Percentiles rank a stretch among this genome's conserved stretches.
Evolutionary conservation across 2,888 invertebrate genomes (phyloP).

Genomic region (Lasioglossum morio): DNA sequence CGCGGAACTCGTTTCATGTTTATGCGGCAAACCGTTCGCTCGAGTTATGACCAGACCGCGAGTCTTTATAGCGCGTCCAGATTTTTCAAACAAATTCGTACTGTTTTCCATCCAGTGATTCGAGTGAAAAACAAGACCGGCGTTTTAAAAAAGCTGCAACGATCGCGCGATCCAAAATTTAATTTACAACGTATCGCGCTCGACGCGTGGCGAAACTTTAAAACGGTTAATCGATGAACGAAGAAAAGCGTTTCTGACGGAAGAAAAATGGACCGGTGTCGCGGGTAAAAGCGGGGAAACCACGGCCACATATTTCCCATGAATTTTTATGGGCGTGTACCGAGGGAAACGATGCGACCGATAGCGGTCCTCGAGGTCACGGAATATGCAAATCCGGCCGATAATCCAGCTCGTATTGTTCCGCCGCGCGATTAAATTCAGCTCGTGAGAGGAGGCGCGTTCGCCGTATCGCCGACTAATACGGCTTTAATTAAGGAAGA

Average conservation of each 20-base stretch:
- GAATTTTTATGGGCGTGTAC: slow-evolving; percentile 10
- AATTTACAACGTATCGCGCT: too few species aligned
- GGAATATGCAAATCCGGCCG: slow-evolving; percentile 38
- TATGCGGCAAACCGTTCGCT: neutral
- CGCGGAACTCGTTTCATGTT: neutral
- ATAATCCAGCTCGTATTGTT: slow-evolving; percentile 28
- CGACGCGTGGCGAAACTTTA: too few species aligned
- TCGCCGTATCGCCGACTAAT: neutral
- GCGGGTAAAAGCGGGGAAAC: neutral
- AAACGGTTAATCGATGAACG: neutral
- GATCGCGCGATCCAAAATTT: too few species aligned
- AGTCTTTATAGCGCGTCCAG: neutral
- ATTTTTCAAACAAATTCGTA: too few species aligned
- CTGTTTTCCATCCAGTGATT: too few species aligned
- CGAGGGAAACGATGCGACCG: slow-evolving; percentile 9
- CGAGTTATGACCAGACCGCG: neutral
- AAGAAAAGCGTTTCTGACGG: neutral
- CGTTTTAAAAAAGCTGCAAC: neutral
- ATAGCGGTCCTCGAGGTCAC: slow-evolving; percentile 16
- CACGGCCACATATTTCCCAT: neutral
- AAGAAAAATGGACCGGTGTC: neutral
- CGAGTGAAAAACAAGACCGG: neutral
- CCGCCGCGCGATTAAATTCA: slow-evolving; percentile 26
- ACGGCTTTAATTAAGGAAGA: slow-evolving; percentile 1
- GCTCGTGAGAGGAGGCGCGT: neutral